Percentiles rank a stretch among this genome's conserved stretches.
Conservation (phyloP, 2,888 invertebrate species). For the Masnerella sp. region DNA sequence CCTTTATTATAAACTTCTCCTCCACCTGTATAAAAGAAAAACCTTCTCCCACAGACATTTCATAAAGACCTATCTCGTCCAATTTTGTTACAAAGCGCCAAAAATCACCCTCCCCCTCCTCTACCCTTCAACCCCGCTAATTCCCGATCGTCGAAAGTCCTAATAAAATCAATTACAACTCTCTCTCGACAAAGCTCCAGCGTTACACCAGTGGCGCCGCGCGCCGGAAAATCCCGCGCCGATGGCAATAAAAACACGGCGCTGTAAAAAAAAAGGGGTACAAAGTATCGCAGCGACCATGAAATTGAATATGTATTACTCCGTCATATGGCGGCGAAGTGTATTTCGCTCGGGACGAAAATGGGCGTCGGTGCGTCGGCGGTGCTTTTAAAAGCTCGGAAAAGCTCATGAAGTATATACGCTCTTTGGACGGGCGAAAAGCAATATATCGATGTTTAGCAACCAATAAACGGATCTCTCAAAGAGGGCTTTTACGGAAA, state of each 20-base stretch:
- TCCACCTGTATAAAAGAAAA: too few species aligned
- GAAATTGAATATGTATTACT: conserved; percentile 57
- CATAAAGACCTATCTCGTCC: too few species aligned
- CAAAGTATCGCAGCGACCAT: conserved; percentile 45
- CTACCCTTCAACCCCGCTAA: too few species aligned
- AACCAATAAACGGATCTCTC: conserved; percentile 78
- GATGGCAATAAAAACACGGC: conserved; percentile 33
- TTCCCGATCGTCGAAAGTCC: too few species aligned
- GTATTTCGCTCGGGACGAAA: conserved; percentile 55
- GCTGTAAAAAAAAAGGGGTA: conserved; percentile 35
- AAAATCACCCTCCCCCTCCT: too few species aligned
- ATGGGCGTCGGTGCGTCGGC: conserved; percentile 55
- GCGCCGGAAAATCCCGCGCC: conserved; percentile 23
- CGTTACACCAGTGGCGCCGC: too few species aligned
- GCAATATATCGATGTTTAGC: conserved; percentile 78
- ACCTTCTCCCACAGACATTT: too few species aligned
- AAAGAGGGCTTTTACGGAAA: conserved; percentile 77
- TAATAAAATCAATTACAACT: not conserved
- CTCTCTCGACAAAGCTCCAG: not conserved
- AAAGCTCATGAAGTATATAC: conserved; percentile 64
- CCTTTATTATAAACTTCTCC: too few species aligned
- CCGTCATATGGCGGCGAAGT: conserved; percentile 56
- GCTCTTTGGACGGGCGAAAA: conserved; percentile 71
- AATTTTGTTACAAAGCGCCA: too few species aligned
- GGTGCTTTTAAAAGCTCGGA: conserved; percentile 72